phyloP scores from a whole-genome alignment of 1,140 invertebrate species.

The Conus betulinus region DNA sequence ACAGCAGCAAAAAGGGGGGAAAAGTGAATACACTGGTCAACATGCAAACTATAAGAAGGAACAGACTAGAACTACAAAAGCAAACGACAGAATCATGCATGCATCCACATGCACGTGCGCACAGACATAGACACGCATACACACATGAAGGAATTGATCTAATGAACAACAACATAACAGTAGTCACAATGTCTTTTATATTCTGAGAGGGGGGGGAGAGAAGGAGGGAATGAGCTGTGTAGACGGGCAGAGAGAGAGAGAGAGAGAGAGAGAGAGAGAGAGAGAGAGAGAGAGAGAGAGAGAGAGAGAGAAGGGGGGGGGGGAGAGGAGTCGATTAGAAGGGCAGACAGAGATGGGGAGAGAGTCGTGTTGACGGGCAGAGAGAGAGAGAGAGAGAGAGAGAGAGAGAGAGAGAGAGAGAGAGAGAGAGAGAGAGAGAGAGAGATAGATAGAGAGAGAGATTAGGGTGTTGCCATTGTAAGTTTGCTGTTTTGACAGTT shows the following conservation, averaged over 20 bases:
- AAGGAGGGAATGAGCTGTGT: neutral
- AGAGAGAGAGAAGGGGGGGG: neutral
- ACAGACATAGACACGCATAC: too few relatives aligned
- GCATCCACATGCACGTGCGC: too few relatives aligned
- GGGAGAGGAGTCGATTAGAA: neutral
- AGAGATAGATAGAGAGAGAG: neutral
- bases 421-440: neutral
- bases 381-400: neutral
- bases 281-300: neutral
- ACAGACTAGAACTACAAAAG: too few relatives aligned
- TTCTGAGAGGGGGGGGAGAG: neutral
- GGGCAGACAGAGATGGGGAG: neutral
- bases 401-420: conserved; percentile 1
- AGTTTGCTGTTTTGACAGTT: too few relatives aligned
- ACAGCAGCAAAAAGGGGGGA: too few relatives aligned
- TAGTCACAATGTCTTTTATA: too few relatives aligned
- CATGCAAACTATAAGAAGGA: too few relatives aligned
- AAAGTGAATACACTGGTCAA: too few relatives aligned
- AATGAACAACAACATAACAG: too few relatives aligned
- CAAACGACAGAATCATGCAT: too few relatives aligned
- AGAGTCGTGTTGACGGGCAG: neutral
- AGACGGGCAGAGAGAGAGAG: conserved; percentile 15
- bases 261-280: conserved; percentile 1
- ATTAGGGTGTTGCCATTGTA: too few relatives aligned
- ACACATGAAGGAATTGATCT: too few relatives aligned